Percentiles rank a stretch among this genome's conserved stretches.
These are phyloP conservation scores for Bolinopsis microptera DNA, from an alignment of 37 sponge, comb jelly and placozoan genomes.

Conservation along the genomic window DNA sequence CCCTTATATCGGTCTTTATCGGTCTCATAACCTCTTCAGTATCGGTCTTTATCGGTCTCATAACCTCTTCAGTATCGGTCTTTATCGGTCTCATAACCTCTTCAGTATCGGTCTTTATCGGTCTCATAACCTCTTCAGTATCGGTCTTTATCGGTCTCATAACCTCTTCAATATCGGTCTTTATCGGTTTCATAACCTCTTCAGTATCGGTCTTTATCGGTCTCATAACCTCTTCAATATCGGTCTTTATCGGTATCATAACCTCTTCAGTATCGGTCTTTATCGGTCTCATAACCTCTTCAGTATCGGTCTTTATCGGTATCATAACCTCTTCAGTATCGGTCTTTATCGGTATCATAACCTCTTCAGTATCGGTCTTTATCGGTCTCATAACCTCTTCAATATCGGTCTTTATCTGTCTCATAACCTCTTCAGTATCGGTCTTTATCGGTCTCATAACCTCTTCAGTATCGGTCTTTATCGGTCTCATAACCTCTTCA, in stretches of 20 bases:
- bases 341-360: neutral
- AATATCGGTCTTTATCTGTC: neutral
- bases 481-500: neutral
- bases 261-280: neutral
- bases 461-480: neutral
- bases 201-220: neutral
- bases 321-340: neutral
- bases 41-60: neutral
- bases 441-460: neutral
- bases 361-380: neutral
- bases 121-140: neutral
- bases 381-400: neutral
- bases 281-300: neutral
- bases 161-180: neutral
- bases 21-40: neutral
- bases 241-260: neutral
- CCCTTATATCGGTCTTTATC: neutral
- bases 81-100: neutral
- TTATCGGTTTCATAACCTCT: neutral
- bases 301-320: neutral
- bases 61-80: neutral
- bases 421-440: neutral
- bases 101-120: neutral
- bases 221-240: neutral
- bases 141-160: neutral